Conservation (phyloP, 2,888 invertebrate species). For the Caenorhabditis wallacei region DNA sequence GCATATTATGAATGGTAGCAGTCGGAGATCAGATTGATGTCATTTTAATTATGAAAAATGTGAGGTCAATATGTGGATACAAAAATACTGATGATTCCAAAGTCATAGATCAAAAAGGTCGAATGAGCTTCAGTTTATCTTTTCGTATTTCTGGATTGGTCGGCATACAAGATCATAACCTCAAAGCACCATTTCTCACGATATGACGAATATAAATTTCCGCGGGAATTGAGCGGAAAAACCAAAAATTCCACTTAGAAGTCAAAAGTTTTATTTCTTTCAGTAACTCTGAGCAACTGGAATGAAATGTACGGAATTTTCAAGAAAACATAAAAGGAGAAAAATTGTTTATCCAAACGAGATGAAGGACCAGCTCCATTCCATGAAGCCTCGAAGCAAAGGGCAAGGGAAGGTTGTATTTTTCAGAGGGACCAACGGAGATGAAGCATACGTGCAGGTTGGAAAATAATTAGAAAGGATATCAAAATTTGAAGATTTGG, state of each 20-base stretch:
- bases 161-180: neutral
- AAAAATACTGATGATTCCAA: too few species aligned
- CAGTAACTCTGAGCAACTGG: neutral
- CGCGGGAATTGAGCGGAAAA: neutral
- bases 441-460: too few species aligned
- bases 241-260: neutral
- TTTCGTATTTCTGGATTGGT: neutral
- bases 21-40: slow-evolving; percentile 12
- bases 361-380: too few species aligned
- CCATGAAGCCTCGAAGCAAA: too few species aligned
- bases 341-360: too few species aligned
- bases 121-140: neutral
- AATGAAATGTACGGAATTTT: too few species aligned
- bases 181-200: slow-evolving; percentile 17
- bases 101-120: too few species aligned
- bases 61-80: too few species aligned
- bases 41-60: neutral
- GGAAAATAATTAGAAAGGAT: too few species aligned
- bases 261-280: neutral
- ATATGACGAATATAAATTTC: slow-evolving; percentile 9
- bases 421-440: neutral
- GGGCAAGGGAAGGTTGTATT: neutral
- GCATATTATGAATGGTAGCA: neutral
- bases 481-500: too few species aligned
- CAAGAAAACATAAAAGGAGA: too few species aligned